These are phyloP conservation scores for Neotoma lepida DNA, from an alignment of 2,113 vertebrate genomes.

Conservation along the genomic window DNA sequence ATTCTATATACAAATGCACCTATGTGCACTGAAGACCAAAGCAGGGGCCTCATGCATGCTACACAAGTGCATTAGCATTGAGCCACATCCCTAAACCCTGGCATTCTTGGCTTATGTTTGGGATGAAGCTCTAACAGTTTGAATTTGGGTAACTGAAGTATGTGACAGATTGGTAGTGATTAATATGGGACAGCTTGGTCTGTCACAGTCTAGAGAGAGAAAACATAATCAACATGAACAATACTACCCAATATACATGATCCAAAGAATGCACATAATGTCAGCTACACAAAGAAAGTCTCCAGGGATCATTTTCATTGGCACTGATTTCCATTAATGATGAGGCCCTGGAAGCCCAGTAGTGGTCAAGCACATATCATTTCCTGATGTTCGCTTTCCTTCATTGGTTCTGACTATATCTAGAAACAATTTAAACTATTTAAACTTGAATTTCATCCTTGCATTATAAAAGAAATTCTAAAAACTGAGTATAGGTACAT, in stretches of 20 bases:
- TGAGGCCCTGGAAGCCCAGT: background rate
- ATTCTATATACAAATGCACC: background rate
- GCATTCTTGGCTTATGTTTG: background rate
- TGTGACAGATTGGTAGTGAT: background rate
- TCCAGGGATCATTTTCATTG: background rate
- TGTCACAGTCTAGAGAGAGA: background rate
- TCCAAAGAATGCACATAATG: background rate
- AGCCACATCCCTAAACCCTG: background rate
- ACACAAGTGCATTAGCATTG: background rate
- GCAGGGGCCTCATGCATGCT: background rate
- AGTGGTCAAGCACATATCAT: background rate
- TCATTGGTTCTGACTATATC: background rate
- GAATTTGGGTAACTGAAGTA: background rate
- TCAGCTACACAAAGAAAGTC: background rate
- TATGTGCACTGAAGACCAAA: background rate
- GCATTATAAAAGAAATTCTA: slow-evolving; percentile 48
- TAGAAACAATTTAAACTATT: slow-evolving; percentile 8
- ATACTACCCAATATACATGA: background rate
- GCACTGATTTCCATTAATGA: background rate
- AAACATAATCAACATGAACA: background rate
- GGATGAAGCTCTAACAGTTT: background rate
- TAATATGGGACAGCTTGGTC: background rate
- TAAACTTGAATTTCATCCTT: slow-evolving; percentile 16
- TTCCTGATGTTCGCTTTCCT: background rate
- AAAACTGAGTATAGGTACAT: slow-evolving; percentile 15